Conservation (phyloP, 2,797 vertebrate genomes). For the Sebastes cheni region DNA sequence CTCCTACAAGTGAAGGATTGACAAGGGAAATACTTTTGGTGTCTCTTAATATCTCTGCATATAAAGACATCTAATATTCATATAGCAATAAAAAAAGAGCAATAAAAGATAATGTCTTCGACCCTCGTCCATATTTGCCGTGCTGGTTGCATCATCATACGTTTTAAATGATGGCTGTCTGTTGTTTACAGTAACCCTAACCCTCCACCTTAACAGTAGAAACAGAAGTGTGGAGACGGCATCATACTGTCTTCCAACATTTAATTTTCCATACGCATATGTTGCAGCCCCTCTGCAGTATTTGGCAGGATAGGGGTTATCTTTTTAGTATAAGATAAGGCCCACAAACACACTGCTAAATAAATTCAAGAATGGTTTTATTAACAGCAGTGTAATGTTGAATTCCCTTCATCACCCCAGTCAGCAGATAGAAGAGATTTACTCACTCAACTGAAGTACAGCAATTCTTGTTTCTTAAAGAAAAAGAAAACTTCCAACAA, state of each 20-base stretch:
- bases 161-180: constrained; percentile 1
- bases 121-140: neutral
- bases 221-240: neutral
- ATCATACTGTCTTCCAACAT: neutral
- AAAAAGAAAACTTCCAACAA: constrained; percentile 22
- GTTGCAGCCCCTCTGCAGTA: neutral
- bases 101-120: neutral
- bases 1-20: neutral
- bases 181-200: neutral
- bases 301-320: neutral
- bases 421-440: constrained; percentile 1
- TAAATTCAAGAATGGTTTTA: neutral
- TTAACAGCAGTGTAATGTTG: neutral
- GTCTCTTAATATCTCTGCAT: neutral
- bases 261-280: neutral
- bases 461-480: neutral
- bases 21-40: neutral
- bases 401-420: neutral
- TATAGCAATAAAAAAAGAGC: neutral
- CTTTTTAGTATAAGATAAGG: neutral
- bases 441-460: neutral
- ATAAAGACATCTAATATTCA: constrained; percentile 15
- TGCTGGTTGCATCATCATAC: neutral
- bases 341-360: neutral
- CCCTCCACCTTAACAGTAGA: neutral